Evolutionary conservation across 2,797 vertebrate genomes (phyloP).

Genomic region (Zenarchopterus dispar): DNA sequence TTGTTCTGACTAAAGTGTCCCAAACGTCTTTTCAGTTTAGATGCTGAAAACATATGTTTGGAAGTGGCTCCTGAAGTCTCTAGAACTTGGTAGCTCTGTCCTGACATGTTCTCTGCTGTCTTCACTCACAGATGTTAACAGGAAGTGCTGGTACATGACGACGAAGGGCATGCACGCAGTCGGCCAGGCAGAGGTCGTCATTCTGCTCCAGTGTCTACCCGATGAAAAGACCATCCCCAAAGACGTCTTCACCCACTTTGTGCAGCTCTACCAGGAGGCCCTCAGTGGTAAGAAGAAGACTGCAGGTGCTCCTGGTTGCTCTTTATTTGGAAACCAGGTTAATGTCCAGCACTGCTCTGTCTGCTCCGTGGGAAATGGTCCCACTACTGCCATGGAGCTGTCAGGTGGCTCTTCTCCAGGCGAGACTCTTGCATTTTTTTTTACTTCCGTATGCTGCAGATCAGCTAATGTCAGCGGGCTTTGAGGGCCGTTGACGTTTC

Average conservation of each 20-base stretch:
- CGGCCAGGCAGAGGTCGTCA: constrained; percentile 94
- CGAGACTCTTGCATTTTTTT: constrained; percentile 26
- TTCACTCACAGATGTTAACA: constrained; percentile 90
- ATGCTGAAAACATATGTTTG: no score
- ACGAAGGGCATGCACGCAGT: constrained; percentile 98
- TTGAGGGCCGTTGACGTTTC: constrained; percentile 59
- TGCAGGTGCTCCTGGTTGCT: background rate
- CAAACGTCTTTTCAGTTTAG: no score
- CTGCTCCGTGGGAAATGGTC: constrained; percentile 26
- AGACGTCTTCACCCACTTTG: constrained; percentile 96
- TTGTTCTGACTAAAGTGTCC: no score
- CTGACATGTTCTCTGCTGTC: background rate
- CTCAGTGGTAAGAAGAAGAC: constrained; percentile 85
- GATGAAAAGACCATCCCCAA: constrained; percentile 97
- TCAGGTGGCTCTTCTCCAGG: constrained; percentile 32
- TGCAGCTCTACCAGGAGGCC: constrained; percentile 97
- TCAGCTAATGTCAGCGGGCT: constrained; percentile 56
- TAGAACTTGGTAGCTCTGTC: background rate
- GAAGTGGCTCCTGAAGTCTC: no score
- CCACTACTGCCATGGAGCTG: constrained; percentile 38
- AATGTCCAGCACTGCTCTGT: constrained; percentile 11
- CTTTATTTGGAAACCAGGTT: constrained; percentile 50
- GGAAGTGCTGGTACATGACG: constrained; percentile 98
- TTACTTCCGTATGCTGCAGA: constrained; percentile 44
- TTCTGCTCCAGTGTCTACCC: constrained; percentile 94